Conservation (phyloP, 2,797 vertebrate genomes). For the Diceros bicornis region DNA sequence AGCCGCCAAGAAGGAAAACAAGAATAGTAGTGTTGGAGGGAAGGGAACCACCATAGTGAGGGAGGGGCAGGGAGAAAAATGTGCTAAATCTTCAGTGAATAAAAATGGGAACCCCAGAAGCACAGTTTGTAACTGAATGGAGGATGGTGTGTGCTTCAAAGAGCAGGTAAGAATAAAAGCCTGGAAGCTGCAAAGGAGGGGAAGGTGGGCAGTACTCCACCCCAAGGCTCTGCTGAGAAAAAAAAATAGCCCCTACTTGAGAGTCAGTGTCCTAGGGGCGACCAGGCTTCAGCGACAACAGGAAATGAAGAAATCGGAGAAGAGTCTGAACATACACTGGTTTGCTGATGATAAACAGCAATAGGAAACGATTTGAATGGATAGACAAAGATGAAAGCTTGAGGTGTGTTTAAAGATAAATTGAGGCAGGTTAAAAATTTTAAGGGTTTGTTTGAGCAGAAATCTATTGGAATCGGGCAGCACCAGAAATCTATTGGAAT, state of each 20-base stretch:
- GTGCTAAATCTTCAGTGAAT: not conserved
- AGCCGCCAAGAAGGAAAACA: not conserved
- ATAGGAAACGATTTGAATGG: not conserved
- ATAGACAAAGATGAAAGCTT: not conserved
- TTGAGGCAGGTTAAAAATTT: not conserved
- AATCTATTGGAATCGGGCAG: not conserved
- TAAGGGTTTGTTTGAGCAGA: conserved; percentile 2
- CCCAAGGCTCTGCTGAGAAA: not conserved
- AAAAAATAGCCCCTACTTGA: not conserved
- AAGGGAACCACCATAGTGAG: not conserved
- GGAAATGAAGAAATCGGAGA: not conserved
- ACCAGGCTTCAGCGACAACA: not conserved
- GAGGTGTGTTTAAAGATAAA: not conserved
- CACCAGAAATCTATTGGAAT: not conserved
- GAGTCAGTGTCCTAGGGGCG: not conserved
- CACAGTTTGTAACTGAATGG: not conserved
- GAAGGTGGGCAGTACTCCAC: no score
- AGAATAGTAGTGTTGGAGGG: not conserved
- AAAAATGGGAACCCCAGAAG: not conserved
- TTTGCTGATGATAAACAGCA: not conserved
- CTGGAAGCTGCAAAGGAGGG: not conserved
- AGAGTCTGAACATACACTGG: not conserved
- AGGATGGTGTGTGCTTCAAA: not conserved
- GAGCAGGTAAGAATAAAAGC: not conserved
- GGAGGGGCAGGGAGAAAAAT: not conserved